Percentiles rank a stretch among this genome's conserved stretches.
phyloP scores from a whole-genome alignment of 1,140 invertebrate genomes.

The Scaptodrosophila lebanonensis region DNA sequence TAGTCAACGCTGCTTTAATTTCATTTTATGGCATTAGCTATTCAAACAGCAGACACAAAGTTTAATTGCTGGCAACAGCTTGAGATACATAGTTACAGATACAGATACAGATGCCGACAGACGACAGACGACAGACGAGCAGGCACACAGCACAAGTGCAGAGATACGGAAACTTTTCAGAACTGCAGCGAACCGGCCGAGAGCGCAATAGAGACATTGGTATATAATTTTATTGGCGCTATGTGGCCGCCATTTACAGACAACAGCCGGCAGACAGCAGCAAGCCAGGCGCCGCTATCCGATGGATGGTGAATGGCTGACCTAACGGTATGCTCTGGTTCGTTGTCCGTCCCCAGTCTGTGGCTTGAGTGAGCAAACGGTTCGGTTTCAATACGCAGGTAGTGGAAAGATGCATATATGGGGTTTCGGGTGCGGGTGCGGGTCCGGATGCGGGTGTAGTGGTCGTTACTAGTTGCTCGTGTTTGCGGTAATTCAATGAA shows the following conservation, averaged over 20 bases:
- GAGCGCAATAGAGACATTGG: constrained; percentile 58
- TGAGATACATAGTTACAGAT: constrained; percentile 11
- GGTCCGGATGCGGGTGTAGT: too few species aligned
- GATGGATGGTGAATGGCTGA: background rate
- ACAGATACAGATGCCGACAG: constrained; percentile 1
- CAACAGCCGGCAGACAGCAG: background rate
- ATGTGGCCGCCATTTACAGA: constrained; percentile 52
- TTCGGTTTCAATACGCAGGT: too few species aligned
- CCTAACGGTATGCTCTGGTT: constrained; percentile 33
- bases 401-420: too few species aligned
- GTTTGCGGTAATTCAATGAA: constrained; percentile 69
- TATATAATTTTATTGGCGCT: constrained; percentile 67
- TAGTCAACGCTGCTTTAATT: constrained; percentile 49
- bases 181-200: constrained; percentile 4
- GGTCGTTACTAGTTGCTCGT: constrained; percentile 24
- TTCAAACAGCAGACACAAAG: constrained; percentile 35
- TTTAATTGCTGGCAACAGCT: constrained; percentile 4
- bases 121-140: too few species aligned
- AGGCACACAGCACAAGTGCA: too few species aligned
- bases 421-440: too few species aligned
- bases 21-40: constrained; percentile 59
- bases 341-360: too few species aligned
- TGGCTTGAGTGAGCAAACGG: too few species aligned
- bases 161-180: constrained; percentile 26
- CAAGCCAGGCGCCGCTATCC: too few species aligned